Percentiles rank a stretch among this genome's conserved stretches.
phyloP scores from a whole-genome alignment of 2,888 invertebrate genomes.

The Sinohyriopsis cumingii region DNA sequence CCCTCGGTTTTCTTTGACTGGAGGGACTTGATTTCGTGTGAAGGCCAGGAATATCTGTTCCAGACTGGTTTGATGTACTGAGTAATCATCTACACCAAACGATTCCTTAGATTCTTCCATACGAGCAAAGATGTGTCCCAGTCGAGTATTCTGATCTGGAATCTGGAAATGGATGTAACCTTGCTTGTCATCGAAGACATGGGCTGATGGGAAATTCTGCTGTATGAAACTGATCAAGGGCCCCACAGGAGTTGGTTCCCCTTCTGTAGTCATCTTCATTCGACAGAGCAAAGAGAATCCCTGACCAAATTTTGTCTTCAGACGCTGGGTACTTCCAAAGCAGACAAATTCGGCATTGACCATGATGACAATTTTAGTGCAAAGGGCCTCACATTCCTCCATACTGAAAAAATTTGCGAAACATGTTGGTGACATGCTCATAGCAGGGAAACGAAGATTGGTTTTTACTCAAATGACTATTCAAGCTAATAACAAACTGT shows the following conservation, averaged over 20 bases:
- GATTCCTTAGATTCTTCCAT: slow-evolving; percentile 56
- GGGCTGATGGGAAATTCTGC: slow-evolving; percentile 73
- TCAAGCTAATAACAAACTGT: too few species aligned
- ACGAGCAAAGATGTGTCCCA: slow-evolving; percentile 63
- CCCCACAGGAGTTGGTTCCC: slow-evolving; percentile 36
- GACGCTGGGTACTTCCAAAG: slow-evolving; percentile 81
- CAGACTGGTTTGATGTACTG: slow-evolving; percentile 67
- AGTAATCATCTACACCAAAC: slow-evolving; percentile 62
- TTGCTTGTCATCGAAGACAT: slow-evolving; percentile 81
- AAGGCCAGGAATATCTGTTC: slow-evolving; percentile 73
- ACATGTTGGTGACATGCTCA: not conserved
- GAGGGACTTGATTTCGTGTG: slow-evolving; percentile 48
- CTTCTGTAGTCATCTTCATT: slow-evolving; percentile 25
- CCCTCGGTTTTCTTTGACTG: slow-evolving; percentile 19
- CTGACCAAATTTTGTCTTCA: slow-evolving; percentile 81
- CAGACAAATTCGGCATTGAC: slow-evolving; percentile 81
- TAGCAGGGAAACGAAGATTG: too few species aligned
- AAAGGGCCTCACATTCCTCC: slow-evolving; percentile 90
- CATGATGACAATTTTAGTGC: slow-evolving; percentile 85
- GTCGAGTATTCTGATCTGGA: slow-evolving; percentile 45
- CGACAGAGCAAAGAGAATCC: slow-evolving; percentile 79
- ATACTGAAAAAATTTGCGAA: slow-evolving; percentile 76
- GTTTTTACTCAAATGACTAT: too few species aligned
- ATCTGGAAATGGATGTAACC: slow-evolving; percentile 63
- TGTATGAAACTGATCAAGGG: slow-evolving; percentile 70